Evolutionary conservation across 2,797 vertebrate genomes (phyloP).

Genomic region (Varecia variegata): DNA sequence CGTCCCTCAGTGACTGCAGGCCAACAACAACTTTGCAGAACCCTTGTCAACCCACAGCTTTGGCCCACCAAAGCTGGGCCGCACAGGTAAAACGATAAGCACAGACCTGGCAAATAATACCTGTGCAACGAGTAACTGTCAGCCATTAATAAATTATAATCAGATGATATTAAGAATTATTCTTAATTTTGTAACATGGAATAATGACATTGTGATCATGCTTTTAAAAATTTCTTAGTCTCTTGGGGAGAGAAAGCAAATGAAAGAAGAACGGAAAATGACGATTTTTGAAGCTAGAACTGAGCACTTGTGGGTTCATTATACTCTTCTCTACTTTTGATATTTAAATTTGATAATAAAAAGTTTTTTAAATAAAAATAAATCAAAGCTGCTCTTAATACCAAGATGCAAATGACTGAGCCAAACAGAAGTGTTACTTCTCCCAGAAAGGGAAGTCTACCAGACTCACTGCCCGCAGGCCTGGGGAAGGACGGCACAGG

Average conservation of each 20-base stretch:
- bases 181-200: neutral
- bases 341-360: neutral
- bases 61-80: neutral
- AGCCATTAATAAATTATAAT: neutral
- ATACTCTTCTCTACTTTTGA: neutral
- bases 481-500: fast-evolving
- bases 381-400: neutral
- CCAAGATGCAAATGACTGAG: neutral
- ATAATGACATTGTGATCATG: neutral
- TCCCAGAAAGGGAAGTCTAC: neutral
- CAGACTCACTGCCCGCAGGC: fast-evolving
- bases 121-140: neutral
- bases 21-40: no score
- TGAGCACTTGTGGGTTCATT: neutral
- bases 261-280: neutral
- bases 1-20: neutral
- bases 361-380: constrained; percentile 32
- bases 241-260: neutral
- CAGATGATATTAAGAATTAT: neutral
- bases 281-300: neutral
- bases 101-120: neutral
- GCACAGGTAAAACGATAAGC: no score
- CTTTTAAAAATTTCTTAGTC: neutral
- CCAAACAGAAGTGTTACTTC: neutral
- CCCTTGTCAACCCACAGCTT: neutral